These are phyloP conservation scores for Lates calcarifer DNA, from an alignment of 2,113 vertebrate species.

Conservation along the genomic window DNA sequence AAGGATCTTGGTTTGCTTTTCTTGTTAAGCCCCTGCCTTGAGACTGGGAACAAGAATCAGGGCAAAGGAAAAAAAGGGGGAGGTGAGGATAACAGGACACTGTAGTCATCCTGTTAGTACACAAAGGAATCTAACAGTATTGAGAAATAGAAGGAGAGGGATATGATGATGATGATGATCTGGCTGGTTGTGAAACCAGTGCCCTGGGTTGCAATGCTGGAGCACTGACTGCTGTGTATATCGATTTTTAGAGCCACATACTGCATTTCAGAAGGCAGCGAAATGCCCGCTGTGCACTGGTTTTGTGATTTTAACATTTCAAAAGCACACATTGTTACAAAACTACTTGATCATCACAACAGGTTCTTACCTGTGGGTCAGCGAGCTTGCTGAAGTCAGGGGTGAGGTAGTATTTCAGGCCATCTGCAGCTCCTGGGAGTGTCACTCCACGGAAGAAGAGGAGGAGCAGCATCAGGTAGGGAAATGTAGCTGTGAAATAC, in stretches of 20 bases:
- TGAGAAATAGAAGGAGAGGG: not conserved
- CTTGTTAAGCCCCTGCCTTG: slow-evolving; percentile 39
- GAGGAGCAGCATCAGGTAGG: slow-evolving; percentile 84
- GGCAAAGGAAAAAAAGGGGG: not conserved
- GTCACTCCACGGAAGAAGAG: slow-evolving; percentile 84
- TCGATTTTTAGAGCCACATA: not conserved
- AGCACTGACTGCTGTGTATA: not conserved
- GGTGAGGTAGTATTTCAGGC: slow-evolving; percentile 79
- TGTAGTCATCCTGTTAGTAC: slow-evolving; percentile 12
- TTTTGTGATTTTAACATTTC: not conserved
- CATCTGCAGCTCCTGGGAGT: slow-evolving; percentile 80
- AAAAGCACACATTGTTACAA: not conserved
- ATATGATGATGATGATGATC: too few species aligned
- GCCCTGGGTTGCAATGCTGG: not conserved
- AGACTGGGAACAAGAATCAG: slow-evolving; percentile 35
- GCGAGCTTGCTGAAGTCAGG: slow-evolving; percentile 72
- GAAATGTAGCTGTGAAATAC: slow-evolving; percentile 85
- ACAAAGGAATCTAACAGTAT: not conserved
- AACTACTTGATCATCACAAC: not conserved
- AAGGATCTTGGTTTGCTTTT: slow-evolving; percentile 53
- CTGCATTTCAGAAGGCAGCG: not conserved
- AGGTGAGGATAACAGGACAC: slow-evolving; percentile 7
- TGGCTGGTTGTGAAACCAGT: not conserved
- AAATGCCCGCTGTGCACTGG: not conserved
- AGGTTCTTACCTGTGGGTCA: slow-evolving; percentile 64